Conservation (phyloP, 2,113 vertebrate genomes). For the Cynocephalus volans region DNA sequence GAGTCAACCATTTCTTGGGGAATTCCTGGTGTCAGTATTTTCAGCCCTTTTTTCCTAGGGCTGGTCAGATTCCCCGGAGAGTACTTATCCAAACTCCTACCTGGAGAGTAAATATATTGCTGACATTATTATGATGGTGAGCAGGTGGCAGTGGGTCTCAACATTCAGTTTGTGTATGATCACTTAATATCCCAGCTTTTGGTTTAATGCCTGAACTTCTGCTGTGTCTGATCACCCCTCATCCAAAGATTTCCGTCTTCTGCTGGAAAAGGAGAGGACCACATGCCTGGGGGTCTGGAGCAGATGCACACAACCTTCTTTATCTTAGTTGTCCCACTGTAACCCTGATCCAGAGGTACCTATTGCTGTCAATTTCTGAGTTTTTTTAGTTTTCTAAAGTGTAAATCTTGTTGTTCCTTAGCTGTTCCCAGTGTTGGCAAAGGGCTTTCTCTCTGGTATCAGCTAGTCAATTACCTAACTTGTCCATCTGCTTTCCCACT, state of each 20-base stretch:
- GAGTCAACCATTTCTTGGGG: background rate
- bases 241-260: background rate
- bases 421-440: slow-evolving; percentile 1
- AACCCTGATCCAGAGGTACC: background rate
- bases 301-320: background rate
- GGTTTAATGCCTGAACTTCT: background rate
- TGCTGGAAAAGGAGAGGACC: background rate
- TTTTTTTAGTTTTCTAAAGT: slow-evolving; percentile 26
- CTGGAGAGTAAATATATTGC: background rate
- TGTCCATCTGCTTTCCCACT: slow-evolving; percentile 58
- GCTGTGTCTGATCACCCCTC: background rate
- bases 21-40: background rate
- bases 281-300: background rate
- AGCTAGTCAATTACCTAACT: slow-evolving; percentile 41
- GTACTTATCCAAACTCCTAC: background rate
- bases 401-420: slow-evolving; percentile 10
- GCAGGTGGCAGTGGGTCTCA: background rate
- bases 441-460: slow-evolving; percentile 23
- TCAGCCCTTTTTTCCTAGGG: background rate
- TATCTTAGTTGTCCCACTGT: background rate
- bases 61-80: background rate
- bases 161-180: background rate
- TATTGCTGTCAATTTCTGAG: background rate
- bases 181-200: background rate
- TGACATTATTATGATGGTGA: background rate